A percentile compares a stretch with the other conserved stretches of the same genome.
These are phyloP conservation scores for Pardalotus punctatus DNA, from an alignment of 2,113 vertebrate species.

Conservation along the genomic window DNA sequence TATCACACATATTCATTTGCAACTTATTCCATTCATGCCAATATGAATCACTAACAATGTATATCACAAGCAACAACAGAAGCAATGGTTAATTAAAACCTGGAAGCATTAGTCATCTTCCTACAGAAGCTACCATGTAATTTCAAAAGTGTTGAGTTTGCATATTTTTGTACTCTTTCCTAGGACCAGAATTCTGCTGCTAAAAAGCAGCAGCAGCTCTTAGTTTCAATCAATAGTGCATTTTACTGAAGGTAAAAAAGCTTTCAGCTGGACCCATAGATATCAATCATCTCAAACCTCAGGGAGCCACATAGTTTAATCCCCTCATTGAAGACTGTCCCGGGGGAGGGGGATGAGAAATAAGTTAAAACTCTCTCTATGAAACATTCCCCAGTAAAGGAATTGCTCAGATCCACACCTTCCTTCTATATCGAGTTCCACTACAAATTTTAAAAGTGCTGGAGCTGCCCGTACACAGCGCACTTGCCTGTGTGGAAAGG, in stretches of 20 bases:
- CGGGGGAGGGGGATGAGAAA: rapidly evolving
- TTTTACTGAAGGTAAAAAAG: not conserved
- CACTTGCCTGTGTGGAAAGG: not conserved
- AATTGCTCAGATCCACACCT: not conserved
- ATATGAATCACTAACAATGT: not conserved
- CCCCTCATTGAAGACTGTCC: not conserved
- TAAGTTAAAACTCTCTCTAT: not conserved
- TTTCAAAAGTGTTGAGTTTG: not conserved
- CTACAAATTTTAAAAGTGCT: not conserved
- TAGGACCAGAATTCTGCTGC: not conserved
- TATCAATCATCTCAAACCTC: not conserved
- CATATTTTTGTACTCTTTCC: not conserved
- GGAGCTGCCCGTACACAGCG: not conserved
- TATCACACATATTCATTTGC: not conserved
- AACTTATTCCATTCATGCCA: not conserved
- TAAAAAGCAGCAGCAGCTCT: not conserved
- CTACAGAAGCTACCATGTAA: not conserved
- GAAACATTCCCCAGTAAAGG: not conserved
- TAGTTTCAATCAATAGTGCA: not conserved
- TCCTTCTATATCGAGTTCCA: not conserved
- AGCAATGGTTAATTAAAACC: not conserved
- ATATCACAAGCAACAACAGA: not conserved
- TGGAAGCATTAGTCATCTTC: not conserved
- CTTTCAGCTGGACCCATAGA: not conserved
- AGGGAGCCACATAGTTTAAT: not conserved